Base-by-base conservation (phyloP, 2,797 vertebrate species). In the Rhinophrynus dorsalis region DNA sequence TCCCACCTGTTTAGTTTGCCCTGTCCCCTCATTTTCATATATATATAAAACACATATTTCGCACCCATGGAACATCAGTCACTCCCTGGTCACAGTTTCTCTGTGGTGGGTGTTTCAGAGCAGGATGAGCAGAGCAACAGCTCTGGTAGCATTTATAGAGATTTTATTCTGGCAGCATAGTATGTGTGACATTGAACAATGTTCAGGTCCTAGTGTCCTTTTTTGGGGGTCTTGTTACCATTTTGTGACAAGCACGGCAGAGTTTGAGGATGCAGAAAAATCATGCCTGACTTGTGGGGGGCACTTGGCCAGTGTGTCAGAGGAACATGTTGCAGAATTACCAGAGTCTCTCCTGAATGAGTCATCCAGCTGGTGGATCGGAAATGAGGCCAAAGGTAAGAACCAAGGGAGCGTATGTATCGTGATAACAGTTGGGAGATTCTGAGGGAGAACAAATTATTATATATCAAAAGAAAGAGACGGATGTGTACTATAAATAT, bases 151-250 rank as follows among this genome's bases (percentile, higher is more conserved):
- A 2, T 48, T 24, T 24, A 1, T 32, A 32, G 1, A 45, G 17
- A 23, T 64, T 6, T 21, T 20, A 15, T 23, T 13, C 32, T 63
- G 32, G 21, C 58, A 50, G 18, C 65, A 29, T 20, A 40, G 18
- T 17, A 24, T 6, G 8, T 9, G 33, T 24, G 33, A 9, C 2
- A 2, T 32, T 10, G 9, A 27, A 17, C 8, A 4, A 24, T 74
- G 72, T 37, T 48, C 32, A n/a, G 51, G 51, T n/a, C 56, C 35
- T 13, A 57, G 47, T 15, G 8, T 42, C 3, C 13, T 15, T 2
- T 58, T 65, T 38, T 21, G 21, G 44, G 56, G 21, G 6, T 76
- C 70, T 21, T 76, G 75, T 40, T 76, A 64, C 8, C 24, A 42
- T 26, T 69, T 74, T 55, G 27, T 69, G 40, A 3, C 37, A 12